phyloP scores from a whole-genome alignment of 1,140 invertebrate species.

The Oryzaephilus surinamensis region DNA sequence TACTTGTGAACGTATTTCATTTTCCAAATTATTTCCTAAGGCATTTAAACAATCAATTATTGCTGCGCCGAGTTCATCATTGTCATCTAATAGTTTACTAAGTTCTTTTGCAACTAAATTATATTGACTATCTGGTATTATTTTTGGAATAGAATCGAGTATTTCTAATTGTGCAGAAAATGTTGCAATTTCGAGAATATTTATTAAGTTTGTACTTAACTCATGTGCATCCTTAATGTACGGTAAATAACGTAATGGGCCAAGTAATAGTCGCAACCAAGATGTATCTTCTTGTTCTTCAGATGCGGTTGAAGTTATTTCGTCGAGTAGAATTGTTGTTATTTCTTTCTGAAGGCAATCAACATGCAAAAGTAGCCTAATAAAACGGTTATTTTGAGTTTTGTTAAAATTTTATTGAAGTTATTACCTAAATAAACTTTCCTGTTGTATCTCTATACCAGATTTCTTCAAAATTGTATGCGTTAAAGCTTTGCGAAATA shows the following conservation, averaged over 20 bases:
- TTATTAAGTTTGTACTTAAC: constrained; percentile 23
- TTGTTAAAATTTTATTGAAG: background rate
- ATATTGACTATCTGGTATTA: constrained; percentile 28
- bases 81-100: constrained; percentile 19
- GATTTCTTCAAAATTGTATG: constrained; percentile 20
- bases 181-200: constrained; percentile 28
- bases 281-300: constrained; percentile 20
- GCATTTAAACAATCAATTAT: constrained; percentile 30
- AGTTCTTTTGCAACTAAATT: constrained; percentile 22
- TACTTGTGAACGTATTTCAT: constrained; percentile 17
- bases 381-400: constrained; percentile 20
- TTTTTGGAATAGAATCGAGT: constrained; percentile 29
- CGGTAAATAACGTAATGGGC: constrained; percentile 26
- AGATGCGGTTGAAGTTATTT: constrained; percentile 29
- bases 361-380: constrained; percentile 37
- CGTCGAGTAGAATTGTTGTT: constrained; percentile 34
- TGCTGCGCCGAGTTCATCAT: constrained; percentile 20
- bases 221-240: constrained; percentile 22
- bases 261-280: constrained; percentile 22
- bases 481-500: constrained; percentile 32
- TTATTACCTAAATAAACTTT: constrained; percentile 30
- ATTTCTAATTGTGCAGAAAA: constrained; percentile 29
- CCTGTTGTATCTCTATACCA: constrained; percentile 30
- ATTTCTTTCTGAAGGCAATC: constrained; percentile 34
- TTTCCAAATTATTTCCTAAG: constrained; percentile 21